Evolutionary conservation across 1,140 invertebrate species (phyloP), one percentile per base, ranked within the genome.

Genomic region (Mactra quadrangularis): DNA sequence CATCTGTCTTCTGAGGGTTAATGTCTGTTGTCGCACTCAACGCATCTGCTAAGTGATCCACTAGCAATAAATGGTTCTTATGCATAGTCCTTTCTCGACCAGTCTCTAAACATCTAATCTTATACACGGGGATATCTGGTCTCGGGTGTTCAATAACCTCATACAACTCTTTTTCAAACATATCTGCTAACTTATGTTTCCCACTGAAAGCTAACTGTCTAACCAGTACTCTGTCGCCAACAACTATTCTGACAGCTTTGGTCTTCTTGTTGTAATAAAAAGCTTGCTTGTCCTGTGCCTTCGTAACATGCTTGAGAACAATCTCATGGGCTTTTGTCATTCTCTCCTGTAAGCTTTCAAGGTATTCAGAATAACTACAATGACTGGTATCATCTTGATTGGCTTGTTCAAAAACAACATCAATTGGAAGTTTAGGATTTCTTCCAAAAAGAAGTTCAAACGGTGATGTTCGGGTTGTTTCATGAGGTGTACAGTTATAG

Each of bases 401-500:
- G 31, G 71, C 53, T 13, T 74, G 35, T 11, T 74, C 52, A 74
- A 78, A 78, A 15, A 55, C 47, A 4, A 70, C 0, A 60, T 83
- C 82, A 15, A 76, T 62, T 50, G 72, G 53, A 11, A 83, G 25
- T 22, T 25, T 53, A 2, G 76, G 83, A 0, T 75, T 50, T 81
- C 83, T 64, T n/a, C 75, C 68, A 57, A 81, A 85, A 22, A 85
- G 17, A n/a, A 78, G 31, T 11, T 57, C 60, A 64, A 33, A 79
- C 50, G 76, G 75, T 33, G 55, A 66, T 38, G 50, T 55, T 25
- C 68, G 27, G 3, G 70, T 74, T 0, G 66, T 27, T 22, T 79
- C 64, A 72, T 84, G 62, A 25, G 29, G 64, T 1, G 59, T 82
- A 53, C 68, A 82, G 29, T 85, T 85, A 52, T 85, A 76, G 0